These are phyloP conservation scores for Eretmocerus hayati DNA, from an alignment of 2,888 invertebrate species.

Conservation along the genomic window DNA sequence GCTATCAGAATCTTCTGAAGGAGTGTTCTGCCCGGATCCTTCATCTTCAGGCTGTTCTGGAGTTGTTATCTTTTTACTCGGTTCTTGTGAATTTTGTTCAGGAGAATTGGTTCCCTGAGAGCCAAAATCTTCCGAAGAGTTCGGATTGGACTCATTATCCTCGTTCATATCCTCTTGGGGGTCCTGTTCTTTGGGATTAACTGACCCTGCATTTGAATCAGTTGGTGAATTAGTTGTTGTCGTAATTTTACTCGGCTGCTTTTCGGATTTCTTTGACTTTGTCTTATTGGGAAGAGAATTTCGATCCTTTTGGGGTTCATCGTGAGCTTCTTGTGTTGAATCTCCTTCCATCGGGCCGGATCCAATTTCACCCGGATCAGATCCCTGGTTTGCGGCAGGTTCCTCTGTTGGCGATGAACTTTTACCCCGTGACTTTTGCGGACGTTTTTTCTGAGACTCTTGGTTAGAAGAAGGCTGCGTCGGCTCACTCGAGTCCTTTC, in stretches of 20 bases:
- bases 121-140: too few relatives aligned
- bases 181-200: background rate
- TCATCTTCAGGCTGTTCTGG: background rate
- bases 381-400: background rate
- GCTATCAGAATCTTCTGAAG: background rate
- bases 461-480: too few relatives aligned
- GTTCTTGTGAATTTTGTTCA: too few relatives aligned
- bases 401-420: constrained; percentile 1
- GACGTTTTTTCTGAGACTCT: too few relatives aligned
- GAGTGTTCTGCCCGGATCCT: background rate
- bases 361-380: background rate
- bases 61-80: background rate
- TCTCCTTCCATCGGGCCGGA: constrained; percentile 1
- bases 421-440: too few relatives aligned
- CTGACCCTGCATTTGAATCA: background rate
- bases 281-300: background rate
- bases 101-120: too few relatives aligned
- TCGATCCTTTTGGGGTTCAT: background rate
- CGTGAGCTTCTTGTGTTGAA: constrained; percentile 6
- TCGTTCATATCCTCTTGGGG: too few relatives aligned
- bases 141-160: too few relatives aligned
- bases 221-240: background rate
- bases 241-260: background rate
- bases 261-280: background rate
- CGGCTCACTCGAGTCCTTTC: too few relatives aligned